These are phyloP conservation scores for Indri indri DNA, from an alignment of 2,113 vertebrate species.

Conservation along the genomic window DNA sequence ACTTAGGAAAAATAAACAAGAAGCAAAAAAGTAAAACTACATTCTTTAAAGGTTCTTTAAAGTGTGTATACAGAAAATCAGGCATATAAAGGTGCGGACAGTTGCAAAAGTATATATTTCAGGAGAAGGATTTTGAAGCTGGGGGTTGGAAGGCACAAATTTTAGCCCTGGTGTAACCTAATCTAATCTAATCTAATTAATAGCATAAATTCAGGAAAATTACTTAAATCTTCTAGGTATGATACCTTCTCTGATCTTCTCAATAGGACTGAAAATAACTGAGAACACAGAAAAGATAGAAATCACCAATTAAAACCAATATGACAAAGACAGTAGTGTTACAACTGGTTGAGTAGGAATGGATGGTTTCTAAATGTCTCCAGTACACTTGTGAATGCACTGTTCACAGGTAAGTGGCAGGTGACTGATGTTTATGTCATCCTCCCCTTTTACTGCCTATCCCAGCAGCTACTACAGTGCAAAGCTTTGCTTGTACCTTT, in stretches of 20 bases:
- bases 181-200: not conserved
- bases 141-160: not conserved
- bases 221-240: not conserved
- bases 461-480: not conserved
- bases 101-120: not conserved
- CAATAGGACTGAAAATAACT: not conserved
- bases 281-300: not conserved
- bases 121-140: not conserved
- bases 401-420: not conserved
- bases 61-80: not conserved
- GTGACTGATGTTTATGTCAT: too few species aligned
- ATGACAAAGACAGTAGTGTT: not conserved
- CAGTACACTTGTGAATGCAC: not conserved
- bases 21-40: not conserved
- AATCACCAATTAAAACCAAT: not conserved
- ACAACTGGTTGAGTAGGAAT: not conserved
- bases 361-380: not conserved
- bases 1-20: constrained; percentile 12
- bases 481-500: not conserved
- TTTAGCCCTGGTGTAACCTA: not conserved
- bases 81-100: not conserved
- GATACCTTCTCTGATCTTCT: not conserved
- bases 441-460: not conserved
- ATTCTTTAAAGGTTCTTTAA: not conserved
- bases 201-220: not conserved